Conservation (phyloP, 2,888 invertebrate species). For the Spodoptera littoralis region DNA sequence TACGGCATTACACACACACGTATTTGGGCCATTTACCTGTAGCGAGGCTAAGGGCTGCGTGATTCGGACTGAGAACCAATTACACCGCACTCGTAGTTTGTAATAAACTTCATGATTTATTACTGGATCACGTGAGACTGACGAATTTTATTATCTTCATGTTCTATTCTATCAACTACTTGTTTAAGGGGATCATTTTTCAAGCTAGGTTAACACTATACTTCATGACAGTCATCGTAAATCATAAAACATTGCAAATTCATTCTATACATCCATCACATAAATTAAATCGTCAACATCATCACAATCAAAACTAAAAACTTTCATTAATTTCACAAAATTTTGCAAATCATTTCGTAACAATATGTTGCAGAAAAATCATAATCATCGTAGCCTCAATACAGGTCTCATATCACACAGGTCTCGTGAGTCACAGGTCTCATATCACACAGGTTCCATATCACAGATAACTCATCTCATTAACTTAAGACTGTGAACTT, state of each 20-base stretch:
- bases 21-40: conserved; percentile 46
- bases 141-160: conserved; percentile 1
- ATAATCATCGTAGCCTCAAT: not conserved
- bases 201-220: too few relatives aligned
- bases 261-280: not conserved
- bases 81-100: conserved; percentile 16
- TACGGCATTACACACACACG: conserved; percentile 45
- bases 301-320: conserved; percentile 8
- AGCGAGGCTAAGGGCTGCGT: conserved; percentile 48
- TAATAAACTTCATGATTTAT: conserved; percentile 11
- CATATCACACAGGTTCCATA: not conserved
- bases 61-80: conserved; percentile 30
- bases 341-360: conserved; percentile 15
- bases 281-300: not conserved
- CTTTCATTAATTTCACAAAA: conserved; percentile 32
- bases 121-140: conserved; percentile 16
- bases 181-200: too few relatives aligned
- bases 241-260: conserved; percentile 3
- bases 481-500: conserved; percentile 44
- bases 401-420: not conserved
- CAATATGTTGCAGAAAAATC: conserved; percentile 1
- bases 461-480: conserved; percentile 17
- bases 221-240: conserved; percentile 1
- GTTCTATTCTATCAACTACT: too few relatives aligned
- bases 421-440: too few relatives aligned